Base-by-base conservation (phyloP, 2,888 invertebrate genomes). In the Agrochola circellaris region DNA sequence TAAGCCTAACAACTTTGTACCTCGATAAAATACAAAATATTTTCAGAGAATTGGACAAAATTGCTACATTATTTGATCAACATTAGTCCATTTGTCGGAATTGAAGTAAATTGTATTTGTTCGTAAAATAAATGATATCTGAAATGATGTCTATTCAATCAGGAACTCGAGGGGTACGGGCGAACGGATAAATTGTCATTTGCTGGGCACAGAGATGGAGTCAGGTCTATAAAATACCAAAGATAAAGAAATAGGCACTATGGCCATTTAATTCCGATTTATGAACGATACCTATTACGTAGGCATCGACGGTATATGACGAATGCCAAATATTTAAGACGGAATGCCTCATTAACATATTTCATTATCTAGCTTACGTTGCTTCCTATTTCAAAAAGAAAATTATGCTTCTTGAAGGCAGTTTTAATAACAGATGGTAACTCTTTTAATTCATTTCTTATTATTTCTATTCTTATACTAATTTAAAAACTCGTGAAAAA, bases 71-170 rank as follows among this genome's bases (percentile, higher is more conserved):
- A 81, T 83, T 81, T 73, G 73, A 81, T 71, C 75, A 51, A 75
- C 42, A 71, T 84, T 82, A 78, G 77, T 48, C 67, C 71, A 72
- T 86, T 80, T 73, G 58, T 71, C 56, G 67, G 26, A 61, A 66
- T 78, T 34, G 75, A 65, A 82, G 67, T 51, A 83, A 87, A 79
- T 84, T 84, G 74, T 84, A 79, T 87, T 85, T 84, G 82, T 74
- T 69, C 75, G 61, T 74, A 72, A 81, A 84, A 73, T 75, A 76
- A 84, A 86, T 83, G 69, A 79, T 85, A 75, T 79, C 68, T 82
- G 48, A 80, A 85, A 81, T 85, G 60, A 75, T 75, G 81, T 77
- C 66, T 75, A 77, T 81, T 81, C 77, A 85, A 86, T 82, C 74
- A 81, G 65, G 65, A 73, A 42, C 60, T 77, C 17, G n/a, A 58